Evolutionary conservation across 2,888 invertebrate species (phyloP), one percentile per base, ranked within the genome.

Genomic region (Calliopum simillimum): DNA sequence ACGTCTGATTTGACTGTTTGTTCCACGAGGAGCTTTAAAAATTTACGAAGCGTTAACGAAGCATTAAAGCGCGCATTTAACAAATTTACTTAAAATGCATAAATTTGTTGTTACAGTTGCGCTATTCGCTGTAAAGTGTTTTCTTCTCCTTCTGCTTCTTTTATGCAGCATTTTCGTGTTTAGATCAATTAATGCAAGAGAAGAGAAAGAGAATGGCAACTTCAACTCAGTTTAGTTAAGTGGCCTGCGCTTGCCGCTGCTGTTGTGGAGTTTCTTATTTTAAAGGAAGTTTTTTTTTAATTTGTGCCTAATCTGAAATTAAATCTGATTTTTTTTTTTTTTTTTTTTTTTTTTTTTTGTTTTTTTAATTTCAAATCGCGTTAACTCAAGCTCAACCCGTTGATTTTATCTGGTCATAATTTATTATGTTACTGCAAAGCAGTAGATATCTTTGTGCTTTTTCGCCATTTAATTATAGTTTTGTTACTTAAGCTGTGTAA

Each of bases 61-160:
- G 81, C 82, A 83, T 83, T 82, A 83, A 83, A 83, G 83, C 82
- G 83, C 81, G 78, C 82, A 81, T 83, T 83, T 82, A 83, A 82
- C 83, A 82, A 82, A 82, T 83, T 81, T 82, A 81, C 80, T 80
- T 79, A 80, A 82, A 81, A 81, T 47, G 58, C 41, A 33, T 41
- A 58, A 56, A 56, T 67, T 56, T 58, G 44, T 55, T 64, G 19
- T 55, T 66, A 44, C 14, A 23, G 43, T 41, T 66, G n/a, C 41
- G 19, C 33, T 25, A 21, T 19, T 44, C 19, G 13, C 21, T 51
- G 53, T 33, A 16, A 19, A 19, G 16, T 53, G 53, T 23, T 55
- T 23, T 56, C 14, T 56, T 14, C 21, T 55, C 55, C 4, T 23
- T 21, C 12, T 43, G 13, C n/a, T 58, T 21, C 44, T 21, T 41